Conservation (phyloP, 1,140 invertebrate genomes). For the Littorina saxatilis region DNA sequence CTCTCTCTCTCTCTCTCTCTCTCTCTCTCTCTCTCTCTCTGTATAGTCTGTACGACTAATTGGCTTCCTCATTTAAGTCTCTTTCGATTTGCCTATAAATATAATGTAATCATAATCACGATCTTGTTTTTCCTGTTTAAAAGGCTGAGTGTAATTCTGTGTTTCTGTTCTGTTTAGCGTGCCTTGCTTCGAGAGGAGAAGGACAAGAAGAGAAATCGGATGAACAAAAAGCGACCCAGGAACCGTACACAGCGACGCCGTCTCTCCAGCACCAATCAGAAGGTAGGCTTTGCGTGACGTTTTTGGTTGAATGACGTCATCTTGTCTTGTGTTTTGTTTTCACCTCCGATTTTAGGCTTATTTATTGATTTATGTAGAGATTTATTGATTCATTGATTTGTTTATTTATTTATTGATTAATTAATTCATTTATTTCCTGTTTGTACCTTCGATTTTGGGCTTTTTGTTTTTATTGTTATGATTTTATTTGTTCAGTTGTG, state of each 20-base stretch:
- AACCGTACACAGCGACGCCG: conserved; percentile 35
- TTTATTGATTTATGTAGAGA: background rate
- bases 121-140: too few relatives aligned
- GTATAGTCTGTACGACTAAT: too few relatives aligned
- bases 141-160: too few relatives aligned
- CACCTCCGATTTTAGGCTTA: too few relatives aligned
- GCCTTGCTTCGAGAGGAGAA: conserved; percentile 27
- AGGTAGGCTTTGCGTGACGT: conserved; percentile 25
- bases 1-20: background rate
- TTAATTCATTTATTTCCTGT: background rate
- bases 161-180: conserved; percentile 1
- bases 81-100: too few relatives aligned
- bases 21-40: background rate
- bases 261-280: conserved; percentile 47
- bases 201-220: background rate
- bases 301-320: background rate
- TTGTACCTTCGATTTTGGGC: background rate
- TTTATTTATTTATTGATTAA: too few relatives aligned
- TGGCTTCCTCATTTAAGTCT: too few relatives aligned
- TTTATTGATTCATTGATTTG: too few relatives aligned
- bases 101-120: too few relatives aligned
- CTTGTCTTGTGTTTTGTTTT: background rate
- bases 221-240: background rate
- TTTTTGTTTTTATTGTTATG: background rate
- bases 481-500: background rate